These are phyloP conservation scores for Stramonita haemastoma DNA, from an alignment of 2,888 invertebrate species.

Conservation along the genomic window DNA sequence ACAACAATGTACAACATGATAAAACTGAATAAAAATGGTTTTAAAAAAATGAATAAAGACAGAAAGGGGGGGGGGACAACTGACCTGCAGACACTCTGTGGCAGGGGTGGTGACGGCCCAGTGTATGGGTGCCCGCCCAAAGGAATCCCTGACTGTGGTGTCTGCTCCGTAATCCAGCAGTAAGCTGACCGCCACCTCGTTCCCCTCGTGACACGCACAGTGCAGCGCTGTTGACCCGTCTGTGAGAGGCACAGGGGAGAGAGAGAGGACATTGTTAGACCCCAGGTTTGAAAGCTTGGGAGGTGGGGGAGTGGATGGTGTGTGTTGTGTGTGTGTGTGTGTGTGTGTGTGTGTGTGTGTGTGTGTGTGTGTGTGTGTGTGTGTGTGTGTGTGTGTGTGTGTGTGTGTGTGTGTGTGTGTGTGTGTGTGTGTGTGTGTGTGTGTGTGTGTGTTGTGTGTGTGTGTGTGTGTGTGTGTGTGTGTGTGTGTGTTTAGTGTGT, in stretches of 20 bases:
- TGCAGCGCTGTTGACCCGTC: constrained; percentile 77
- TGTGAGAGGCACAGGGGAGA: constrained; percentile 49
- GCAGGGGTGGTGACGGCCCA: constrained; percentile 74
- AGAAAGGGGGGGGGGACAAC: too few relatives aligned
- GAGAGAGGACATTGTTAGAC: too few relatives aligned
- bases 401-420: not conserved
- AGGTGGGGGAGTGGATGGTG: too few relatives aligned
- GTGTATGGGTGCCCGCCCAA: constrained; percentile 75
- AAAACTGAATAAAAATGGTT: too few relatives aligned
- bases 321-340: too few relatives aligned
- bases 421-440: not conserved
- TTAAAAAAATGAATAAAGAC: too few relatives aligned
- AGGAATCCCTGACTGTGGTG: constrained; percentile 67
- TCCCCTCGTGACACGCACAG: constrained; percentile 75
- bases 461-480: too few relatives aligned
- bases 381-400: not conserved
- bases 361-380: too few relatives aligned
- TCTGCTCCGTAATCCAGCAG: constrained; percentile 73
- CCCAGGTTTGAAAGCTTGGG: too few relatives aligned
- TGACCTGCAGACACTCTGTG: constrained; percentile 71
- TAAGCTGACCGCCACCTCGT: constrained; percentile 67
- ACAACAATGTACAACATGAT: too few relatives aligned
- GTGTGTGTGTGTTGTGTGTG: too few relatives aligned
- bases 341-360: too few relatives aligned
- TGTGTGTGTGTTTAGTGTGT: not conserved